Evolutionary conservation across 1,140 invertebrate genomes (phyloP).

Genomic region (Limonius californicus): DNA sequence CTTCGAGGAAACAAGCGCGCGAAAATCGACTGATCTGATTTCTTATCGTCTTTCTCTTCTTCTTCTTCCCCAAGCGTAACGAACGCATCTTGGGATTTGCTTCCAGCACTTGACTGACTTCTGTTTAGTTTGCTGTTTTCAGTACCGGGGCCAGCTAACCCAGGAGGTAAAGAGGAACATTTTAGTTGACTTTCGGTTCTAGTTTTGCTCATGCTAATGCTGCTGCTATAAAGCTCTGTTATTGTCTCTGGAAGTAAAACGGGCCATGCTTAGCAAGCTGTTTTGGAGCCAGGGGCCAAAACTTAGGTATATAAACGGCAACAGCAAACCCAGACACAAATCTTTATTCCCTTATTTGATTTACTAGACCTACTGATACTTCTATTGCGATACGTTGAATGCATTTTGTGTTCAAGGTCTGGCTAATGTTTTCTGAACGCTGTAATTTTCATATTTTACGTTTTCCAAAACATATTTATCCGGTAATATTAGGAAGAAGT

Average conservation of each 20-base stretch:
- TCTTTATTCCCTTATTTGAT: no score
- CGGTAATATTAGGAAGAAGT: no score
- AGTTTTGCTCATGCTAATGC: constrained; percentile 22
- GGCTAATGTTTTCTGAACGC: no score
- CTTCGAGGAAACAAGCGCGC: constrained; percentile 59
- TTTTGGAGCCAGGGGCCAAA: not conserved
- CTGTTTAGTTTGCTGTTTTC: constrained; percentile 50
- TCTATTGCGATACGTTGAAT: no score
- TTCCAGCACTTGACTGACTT: constrained; percentile 46
- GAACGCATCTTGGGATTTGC: constrained; percentile 43
- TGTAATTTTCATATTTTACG: no score
- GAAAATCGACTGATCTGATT: constrained; percentile 62
- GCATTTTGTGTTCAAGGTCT: no score
- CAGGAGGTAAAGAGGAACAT: constrained; percentile 64
- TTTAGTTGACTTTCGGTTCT: constrained; percentile 54
- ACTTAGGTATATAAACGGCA: no score
- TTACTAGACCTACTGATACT: no score
- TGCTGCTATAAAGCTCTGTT: constrained; percentile 37
- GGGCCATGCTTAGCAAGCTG: constrained; percentile 32
- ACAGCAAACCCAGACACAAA: no score
- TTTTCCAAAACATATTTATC: no score
- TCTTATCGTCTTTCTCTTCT: constrained; percentile 51
- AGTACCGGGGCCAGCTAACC: constrained; percentile 52
- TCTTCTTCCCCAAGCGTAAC: constrained; percentile 32
- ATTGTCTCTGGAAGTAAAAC: constrained; percentile 41